phyloP scores from a whole-genome alignment of 2,797 vertebrate genomes.

The Sebastes nivosus region DNA sequence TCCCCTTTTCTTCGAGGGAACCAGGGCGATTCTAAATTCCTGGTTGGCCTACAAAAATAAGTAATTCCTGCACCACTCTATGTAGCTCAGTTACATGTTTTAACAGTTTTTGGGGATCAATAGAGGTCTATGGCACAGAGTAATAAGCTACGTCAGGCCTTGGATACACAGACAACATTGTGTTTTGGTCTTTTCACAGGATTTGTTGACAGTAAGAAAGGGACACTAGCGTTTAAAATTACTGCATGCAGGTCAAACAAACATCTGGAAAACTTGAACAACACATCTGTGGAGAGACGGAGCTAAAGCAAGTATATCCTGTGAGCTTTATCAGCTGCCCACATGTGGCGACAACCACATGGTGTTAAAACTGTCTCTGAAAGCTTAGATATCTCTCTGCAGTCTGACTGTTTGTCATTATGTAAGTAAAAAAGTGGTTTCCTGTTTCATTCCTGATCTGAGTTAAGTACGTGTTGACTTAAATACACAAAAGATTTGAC shows the following conservation, averaged over 20 bases:
- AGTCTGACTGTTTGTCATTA: background rate
- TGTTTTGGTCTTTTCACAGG: background rate
- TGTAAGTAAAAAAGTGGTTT: background rate
- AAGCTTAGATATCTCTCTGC: background rate
- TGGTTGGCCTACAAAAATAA: too few species aligned
- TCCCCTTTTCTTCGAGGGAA: too few species aligned
- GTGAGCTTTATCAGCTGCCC: conserved; percentile 31
- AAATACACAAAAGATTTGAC: background rate
- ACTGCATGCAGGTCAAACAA: background rate
- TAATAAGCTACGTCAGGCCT: too few species aligned
- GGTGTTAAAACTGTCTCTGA: background rate
- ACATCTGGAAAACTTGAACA: background rate
- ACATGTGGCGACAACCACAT: conserved; percentile 1
- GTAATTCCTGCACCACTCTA: too few species aligned
- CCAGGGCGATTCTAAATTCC: too few species aligned
- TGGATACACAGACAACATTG: background rate
- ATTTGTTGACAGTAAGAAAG: background rate
- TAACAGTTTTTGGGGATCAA: too few species aligned
- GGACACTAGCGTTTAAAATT: background rate
- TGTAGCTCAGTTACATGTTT: too few species aligned
- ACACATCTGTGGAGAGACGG: background rate
- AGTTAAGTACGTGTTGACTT: background rate
- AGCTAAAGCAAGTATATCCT: background rate
- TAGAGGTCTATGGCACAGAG: too few species aligned
- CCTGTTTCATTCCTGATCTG: background rate